Evolutionary conservation across 2,113 vertebrate genomes (phyloP), one percentile per base, ranked within the genome.

Genomic region (Hymenochirus boettgeri): DNA sequence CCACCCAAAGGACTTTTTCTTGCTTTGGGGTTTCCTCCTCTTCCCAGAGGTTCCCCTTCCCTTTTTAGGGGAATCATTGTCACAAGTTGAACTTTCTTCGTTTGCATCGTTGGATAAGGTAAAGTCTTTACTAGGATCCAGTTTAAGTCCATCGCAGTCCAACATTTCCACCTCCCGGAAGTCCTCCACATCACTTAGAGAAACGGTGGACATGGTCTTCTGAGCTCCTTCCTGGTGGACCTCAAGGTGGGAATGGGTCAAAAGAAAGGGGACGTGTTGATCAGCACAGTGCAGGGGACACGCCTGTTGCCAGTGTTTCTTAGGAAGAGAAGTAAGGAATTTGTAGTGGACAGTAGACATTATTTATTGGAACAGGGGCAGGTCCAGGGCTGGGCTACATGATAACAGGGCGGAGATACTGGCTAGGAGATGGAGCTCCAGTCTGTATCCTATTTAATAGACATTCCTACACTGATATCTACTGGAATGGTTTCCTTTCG

Each of bases 181-280:
- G 81, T 99, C 96, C 82, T 99, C 96, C 74, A 91, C 92, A 81
- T 99, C 96, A 87, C 96, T 99, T 73, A 95, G 91, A 62, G 96
- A 99, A 70, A 95, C 96, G 57, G 96, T 96, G 87, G 96, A 96
- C 93, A 97, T 96, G 83, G 75, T 83, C 72, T 77, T n/a, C n/a
- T 33, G 65, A 74, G 70, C 73, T 73, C 63, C 58, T 58, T 46
- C 57, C 63, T 62, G 29, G 27, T 61, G 53, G 56, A 55, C 48
- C 51, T n/a, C 58, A 66, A 72, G 35, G 48, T 56, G 54, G 54
- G 53, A 29, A 15, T 70, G n/a, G 51, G 61, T 58, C 31, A 53
- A 11, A 18, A 69, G 39, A 66, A 56, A 45, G 51, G 48, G 25
- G 48, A 33, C 50, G 56, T 64, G 61, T 65, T n/a, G 57, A 25